Base-by-base conservation (phyloP, 2,113 vertebrate genomes). In the Amblyopsis rosae region DNA sequence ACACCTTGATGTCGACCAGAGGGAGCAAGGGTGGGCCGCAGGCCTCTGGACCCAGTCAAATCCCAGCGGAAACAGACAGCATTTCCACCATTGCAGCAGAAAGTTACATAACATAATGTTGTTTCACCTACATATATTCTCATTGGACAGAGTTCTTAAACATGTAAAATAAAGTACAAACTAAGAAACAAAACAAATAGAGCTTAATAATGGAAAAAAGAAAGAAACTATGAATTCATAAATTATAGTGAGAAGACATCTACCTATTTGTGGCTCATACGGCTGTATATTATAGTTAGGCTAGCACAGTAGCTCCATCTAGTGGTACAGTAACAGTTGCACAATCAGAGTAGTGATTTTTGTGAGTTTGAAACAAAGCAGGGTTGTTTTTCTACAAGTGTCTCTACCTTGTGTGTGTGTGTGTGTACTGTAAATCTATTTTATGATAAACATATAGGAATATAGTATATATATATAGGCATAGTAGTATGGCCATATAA, bases 221-320 rank as follows among this genome's bases (percentile, higher is more conserved):
- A 3, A n/a, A n/a, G n/a, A 2, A 41, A 41, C 4, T 41, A 3
- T 7, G 4, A 41, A 41, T 41, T 41, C 7, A 41, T 41, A 41
- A 41, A 41, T 41, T 41, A 41, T 41, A 7, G 26, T 26, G 26
- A 26, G 26, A 26, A 2, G 26, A 26, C 26, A 26, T 26, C 26
- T 26, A 26, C 26, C 26, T 26, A 50, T 0, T 49, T 15, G 26
- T 26, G 50, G 26, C 26, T 26, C 26, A 26, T 4, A 3, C 4
- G 10, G 5, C 62, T 13, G 6, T 12, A 45, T 9, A 67, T 47
- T 1, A 53, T 10, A 1, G 50, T 15, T 72, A 57, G 3, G 68
- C 54, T 74, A 59, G 64, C 16, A 16, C 54, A 51, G 73, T 69
- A 75, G 59, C 47, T 82, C 82, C 89, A 87, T 80, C 88, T 89